Evolutionary conservation across 2,797 vertebrate species (phyloP).

Genomic region (Catharus ustulatus): DNA sequence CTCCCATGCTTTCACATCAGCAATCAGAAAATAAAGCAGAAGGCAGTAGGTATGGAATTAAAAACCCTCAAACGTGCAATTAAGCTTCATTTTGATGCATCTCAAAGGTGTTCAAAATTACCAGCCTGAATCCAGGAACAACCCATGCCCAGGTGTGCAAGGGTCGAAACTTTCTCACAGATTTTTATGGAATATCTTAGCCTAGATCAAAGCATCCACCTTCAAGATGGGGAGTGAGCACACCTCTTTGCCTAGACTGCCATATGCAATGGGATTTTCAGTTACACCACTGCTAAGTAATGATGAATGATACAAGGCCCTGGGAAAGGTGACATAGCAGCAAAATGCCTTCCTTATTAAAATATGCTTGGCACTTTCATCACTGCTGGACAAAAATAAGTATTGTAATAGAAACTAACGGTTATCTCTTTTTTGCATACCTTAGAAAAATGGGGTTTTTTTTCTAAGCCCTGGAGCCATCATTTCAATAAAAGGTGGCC

Average conservation of each 20-base stretch:
- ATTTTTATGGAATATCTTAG: not conserved
- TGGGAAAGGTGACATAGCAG: not conserved
- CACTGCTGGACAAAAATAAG: not conserved
- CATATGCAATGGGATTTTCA: not conserved
- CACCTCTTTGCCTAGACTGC: not conserved
- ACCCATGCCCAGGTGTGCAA: not conserved
- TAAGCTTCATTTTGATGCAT: not conserved
- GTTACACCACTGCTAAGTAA: not conserved
- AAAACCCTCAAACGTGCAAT: not conserved
- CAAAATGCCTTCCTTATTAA: not conserved
- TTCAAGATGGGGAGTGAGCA: not conserved
- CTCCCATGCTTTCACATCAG: not conserved
- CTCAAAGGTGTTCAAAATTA: not conserved
- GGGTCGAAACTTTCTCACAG: not conserved
- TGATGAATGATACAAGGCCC: not conserved
- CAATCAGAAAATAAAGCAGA: not conserved
- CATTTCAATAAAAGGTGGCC: not conserved
- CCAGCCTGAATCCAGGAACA: not conserved
- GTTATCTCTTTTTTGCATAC: not conserved
- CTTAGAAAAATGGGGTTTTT: not conserved
- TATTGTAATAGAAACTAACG: not conserved
- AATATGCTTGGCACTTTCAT: not conserved
- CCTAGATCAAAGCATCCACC: not conserved
- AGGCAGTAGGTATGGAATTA: not conserved
- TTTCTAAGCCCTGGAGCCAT: not conserved